Percentiles rank a stretch among this genome's conserved stretches.
Evolutionary conservation across 2,113 vertebrate genomes (phyloP).

Genomic region (Steatornis caripensis): DNA sequence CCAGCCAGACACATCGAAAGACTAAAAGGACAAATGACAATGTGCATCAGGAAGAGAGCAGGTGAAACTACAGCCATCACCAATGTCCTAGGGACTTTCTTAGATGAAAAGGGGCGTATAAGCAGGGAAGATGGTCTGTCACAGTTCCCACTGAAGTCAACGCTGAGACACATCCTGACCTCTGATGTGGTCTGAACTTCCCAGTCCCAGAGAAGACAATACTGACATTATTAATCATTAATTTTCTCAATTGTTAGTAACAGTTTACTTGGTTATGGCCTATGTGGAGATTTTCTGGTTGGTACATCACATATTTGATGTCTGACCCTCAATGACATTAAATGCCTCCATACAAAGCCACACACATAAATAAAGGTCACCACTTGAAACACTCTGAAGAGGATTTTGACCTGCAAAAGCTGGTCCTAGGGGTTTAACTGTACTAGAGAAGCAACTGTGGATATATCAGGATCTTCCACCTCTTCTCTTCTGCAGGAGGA

Average conservation of each 20-base stretch:
- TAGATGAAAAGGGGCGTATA: not conserved
- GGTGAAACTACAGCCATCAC: not conserved
- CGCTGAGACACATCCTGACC: not conserved
- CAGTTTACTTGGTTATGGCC: rapidly evolving
- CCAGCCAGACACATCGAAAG: not conserved
- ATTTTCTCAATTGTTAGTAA: not conserved
- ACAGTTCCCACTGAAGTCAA: not conserved
- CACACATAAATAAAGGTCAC: not conserved
- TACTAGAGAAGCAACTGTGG: not conserved
- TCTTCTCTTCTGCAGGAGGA: not conserved
- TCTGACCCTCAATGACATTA: not conserved
- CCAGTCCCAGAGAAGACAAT: not conserved
- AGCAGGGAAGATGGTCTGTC: not conserved
- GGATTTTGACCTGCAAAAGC: not conserved
- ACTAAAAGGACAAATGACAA: not conserved
- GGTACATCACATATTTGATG: not conserved
- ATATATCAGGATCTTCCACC: not conserved
- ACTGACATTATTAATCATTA: not conserved
- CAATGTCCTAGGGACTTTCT: not conserved
- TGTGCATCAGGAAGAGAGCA: not conserved
- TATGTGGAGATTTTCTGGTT: not conserved
- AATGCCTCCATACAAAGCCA: not conserved
- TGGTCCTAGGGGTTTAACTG: not conserved
- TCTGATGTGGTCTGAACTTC: not conserved
- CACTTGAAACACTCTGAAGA: not conserved